Percentiles rank a stretch among this genome's conserved stretches.
Evolutionary conservation across 2,888 invertebrate species (phyloP).

Genomic region (Orthosia gracilis): DNA sequence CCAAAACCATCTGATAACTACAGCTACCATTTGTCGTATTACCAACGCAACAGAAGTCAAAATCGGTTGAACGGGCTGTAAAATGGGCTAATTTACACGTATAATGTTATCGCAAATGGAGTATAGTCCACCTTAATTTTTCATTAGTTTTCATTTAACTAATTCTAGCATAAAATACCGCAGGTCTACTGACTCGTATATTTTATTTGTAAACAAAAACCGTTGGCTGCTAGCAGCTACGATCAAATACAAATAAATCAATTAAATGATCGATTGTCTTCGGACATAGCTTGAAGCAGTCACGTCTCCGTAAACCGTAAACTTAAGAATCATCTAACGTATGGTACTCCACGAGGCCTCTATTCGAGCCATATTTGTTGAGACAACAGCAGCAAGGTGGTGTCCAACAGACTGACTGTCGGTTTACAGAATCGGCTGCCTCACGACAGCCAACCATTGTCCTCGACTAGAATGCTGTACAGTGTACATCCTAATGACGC

Average conservation of each 20-base stretch:
- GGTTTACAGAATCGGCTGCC: constrained; percentile 51
- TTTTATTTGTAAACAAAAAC: neutral
- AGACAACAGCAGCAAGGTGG: constrained; percentile 28
- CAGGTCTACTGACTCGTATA: too few species aligned
- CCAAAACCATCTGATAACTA: too few species aligned
- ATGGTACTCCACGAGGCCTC: constrained; percentile 12
- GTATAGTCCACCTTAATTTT: neutral
- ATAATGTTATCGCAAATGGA: too few species aligned
- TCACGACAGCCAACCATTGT: constrained; percentile 68
- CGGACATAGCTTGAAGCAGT: constrained; percentile 9
- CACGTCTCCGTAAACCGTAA: constrained; percentile 12
- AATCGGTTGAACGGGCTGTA: too few species aligned
- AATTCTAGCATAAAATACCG: neutral
- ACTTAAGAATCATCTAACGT: constrained; percentile 19
- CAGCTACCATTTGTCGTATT: too few species aligned
- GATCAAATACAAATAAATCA: constrained; percentile 27
- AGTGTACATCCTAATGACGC: constrained; percentile 74
- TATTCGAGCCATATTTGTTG: constrained; percentile 27
- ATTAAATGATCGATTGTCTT: constrained; percentile 45
- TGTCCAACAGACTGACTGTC: constrained; percentile 2
- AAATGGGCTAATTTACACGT: too few species aligned
- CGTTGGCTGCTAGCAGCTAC: neutral
- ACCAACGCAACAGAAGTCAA: too few species aligned
- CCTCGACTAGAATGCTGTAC: constrained; percentile 67
- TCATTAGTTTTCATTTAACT: neutral